Conservation (phyloP, 2,888 invertebrate genomes). For the Oligia latruncula region DNA sequence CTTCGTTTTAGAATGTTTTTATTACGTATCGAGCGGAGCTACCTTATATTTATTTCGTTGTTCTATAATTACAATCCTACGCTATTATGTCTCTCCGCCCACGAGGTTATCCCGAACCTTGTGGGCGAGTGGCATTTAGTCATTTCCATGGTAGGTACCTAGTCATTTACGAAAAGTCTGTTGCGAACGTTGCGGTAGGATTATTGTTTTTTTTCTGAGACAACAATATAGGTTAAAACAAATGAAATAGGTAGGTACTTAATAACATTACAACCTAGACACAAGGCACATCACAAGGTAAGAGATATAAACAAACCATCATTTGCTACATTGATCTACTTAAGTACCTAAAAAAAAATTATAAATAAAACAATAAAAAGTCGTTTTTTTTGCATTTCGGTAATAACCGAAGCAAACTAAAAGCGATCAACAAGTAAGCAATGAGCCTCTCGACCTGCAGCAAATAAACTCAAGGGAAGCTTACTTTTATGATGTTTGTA, state of each 20-base stretch:
- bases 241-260: background rate
- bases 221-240: background rate
- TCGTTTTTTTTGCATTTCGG: background rate
- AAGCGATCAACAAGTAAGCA: constrained; percentile 3
- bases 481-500: constrained; percentile 38
- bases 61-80: background rate
- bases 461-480: constrained; percentile 23
- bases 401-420: background rate
- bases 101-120: too few species aligned
- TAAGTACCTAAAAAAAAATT: background rate
- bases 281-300: background rate
- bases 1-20: constrained; percentile 7
- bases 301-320: background rate
- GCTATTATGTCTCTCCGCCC: background rate
- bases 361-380: background rate
- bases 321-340: background rate
- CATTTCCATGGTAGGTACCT: background rate
- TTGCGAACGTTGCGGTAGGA: too few species aligned
- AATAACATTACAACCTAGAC: background rate
- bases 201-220: background rate
- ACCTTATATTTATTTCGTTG: background rate
- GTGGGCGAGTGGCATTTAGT: background rate
- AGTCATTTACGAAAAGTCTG: background rate
- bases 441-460: background rate
- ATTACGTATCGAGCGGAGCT: background rate